Evolutionary conservation across 2,113 vertebrate genomes (phyloP).

Genomic region (Triplophysa rosa): DNA sequence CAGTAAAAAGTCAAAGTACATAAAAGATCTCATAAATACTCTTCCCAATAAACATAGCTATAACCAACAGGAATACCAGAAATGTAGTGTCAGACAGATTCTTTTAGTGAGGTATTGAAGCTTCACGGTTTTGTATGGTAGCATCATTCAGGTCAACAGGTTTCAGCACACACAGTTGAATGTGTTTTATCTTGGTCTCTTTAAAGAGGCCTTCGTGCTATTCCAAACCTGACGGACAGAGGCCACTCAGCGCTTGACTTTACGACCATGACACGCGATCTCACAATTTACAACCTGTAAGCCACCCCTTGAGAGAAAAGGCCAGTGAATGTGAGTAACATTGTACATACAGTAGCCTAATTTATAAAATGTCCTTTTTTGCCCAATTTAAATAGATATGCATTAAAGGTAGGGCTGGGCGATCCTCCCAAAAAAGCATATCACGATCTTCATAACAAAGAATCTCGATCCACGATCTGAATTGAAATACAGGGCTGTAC

Average conservation of each 20-base stretch:
- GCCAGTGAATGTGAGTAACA: slow-evolving; percentile 35
- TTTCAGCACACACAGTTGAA: slow-evolving; percentile 58
- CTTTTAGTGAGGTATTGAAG: slow-evolving; percentile 58
- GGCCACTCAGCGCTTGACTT: slow-evolving; percentile 53
- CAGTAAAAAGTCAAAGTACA: too few relatives aligned
- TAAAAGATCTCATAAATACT: too few relatives aligned
- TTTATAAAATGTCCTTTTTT: too few relatives aligned
- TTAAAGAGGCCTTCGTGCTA: slow-evolving; percentile 58
- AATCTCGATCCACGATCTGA: too few relatives aligned
- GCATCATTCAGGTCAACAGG: slow-evolving; percentile 53
- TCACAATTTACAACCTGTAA: slow-evolving; percentile 61
- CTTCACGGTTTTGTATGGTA: slow-evolving; percentile 53
- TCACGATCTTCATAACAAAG: too few relatives aligned
- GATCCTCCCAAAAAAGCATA: too few relatives aligned
- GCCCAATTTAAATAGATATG: too few relatives aligned
- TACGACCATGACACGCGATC: slow-evolving; percentile 63
- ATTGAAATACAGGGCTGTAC: too few relatives aligned
- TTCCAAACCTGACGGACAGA: slow-evolving; percentile 62
- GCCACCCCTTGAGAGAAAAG: slow-evolving; percentile 35
- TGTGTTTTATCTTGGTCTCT: slow-evolving; percentile 52
- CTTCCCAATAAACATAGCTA: too few relatives aligned
- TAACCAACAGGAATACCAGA: too few relatives aligned
- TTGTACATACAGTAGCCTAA: not conserved
- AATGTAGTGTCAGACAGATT: too few relatives aligned
- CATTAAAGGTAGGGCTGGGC: too few relatives aligned